A percentile compares a stretch with the other conserved stretches of the same genome.
Evolutionary conservation across 2,797 vertebrate species (phyloP).

Genomic region (Mus minutoides): DNA sequence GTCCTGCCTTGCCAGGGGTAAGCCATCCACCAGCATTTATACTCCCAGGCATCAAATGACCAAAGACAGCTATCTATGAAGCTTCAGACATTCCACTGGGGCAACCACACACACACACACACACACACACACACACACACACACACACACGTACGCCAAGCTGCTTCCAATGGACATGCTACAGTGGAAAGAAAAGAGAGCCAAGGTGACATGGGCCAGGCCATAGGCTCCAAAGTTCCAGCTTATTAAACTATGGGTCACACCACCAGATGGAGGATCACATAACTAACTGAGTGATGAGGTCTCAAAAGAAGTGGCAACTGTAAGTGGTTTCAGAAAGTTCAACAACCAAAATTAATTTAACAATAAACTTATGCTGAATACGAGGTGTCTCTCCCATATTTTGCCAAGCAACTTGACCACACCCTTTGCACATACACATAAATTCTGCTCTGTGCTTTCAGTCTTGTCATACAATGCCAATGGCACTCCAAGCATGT

Average conservation of each 20-base stretch:
- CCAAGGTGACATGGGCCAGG: background rate
- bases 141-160: background rate
- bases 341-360: background rate
- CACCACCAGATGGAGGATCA: background rate
- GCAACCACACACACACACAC: background rate
- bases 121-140: too few relatives aligned
- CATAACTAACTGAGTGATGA: background rate
- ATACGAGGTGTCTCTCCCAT: background rate
- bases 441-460: background rate
- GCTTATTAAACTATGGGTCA: background rate
- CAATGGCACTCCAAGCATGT: background rate
- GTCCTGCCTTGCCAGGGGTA: background rate
- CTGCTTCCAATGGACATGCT: background rate
- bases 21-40: background rate
- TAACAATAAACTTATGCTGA: background rate
- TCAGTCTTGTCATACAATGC: background rate
- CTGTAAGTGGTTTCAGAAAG: background rate
- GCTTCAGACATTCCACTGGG: background rate
- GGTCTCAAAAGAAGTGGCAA: background rate
- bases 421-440: background rate
- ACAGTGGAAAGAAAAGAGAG: background rate
- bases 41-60: background rate
- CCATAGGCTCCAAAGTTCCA: too few relatives aligned
- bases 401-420: background rate
- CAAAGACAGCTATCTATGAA: background rate